These are phyloP conservation scores for Cryptotis parvus DNA, from an alignment of 2,113 vertebrate species.

Conservation along the genomic window DNA sequence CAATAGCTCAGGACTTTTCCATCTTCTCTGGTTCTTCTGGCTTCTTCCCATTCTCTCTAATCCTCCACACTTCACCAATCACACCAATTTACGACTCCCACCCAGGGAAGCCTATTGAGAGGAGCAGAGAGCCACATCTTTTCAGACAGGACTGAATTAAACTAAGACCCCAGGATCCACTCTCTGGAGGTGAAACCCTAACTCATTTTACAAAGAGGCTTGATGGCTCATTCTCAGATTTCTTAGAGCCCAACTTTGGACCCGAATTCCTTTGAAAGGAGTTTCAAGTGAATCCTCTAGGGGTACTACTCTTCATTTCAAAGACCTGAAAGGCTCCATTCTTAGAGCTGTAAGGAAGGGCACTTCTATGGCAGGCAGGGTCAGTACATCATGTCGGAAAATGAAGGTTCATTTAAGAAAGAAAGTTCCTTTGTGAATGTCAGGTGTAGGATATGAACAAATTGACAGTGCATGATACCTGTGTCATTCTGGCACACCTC, in stretches of 20 bases:
- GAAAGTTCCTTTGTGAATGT: conserved; percentile 27
- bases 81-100: neutral
- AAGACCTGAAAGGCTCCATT: conserved; percentile 60
- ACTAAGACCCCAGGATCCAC: conserved; percentile 3
- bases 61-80: neutral
- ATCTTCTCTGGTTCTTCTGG: neutral
- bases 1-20: neutral
- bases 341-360: neutral
- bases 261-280: conserved; percentile 55
- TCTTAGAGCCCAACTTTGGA: conserved; percentile 43
- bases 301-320: too few species aligned
- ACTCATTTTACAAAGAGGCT: conserved; percentile 39
- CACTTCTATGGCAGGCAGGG: neutral
- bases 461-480: conserved; percentile 21
- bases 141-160: conserved; percentile 3
- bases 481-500: conserved; percentile 33
- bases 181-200: conserved; percentile 10
- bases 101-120: neutral
- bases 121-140: neutral
- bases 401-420: conserved; percentile 62
- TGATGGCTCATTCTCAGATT: conserved; percentile 39
- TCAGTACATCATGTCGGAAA: too few species aligned
- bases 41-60: neutral
- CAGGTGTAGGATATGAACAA: conserved; percentile 50
- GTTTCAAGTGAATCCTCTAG: conserved; percentile 61